phyloP scores from a whole-genome alignment of 2,797 vertebrate species.

The Sebastes umbrosus region DNA sequence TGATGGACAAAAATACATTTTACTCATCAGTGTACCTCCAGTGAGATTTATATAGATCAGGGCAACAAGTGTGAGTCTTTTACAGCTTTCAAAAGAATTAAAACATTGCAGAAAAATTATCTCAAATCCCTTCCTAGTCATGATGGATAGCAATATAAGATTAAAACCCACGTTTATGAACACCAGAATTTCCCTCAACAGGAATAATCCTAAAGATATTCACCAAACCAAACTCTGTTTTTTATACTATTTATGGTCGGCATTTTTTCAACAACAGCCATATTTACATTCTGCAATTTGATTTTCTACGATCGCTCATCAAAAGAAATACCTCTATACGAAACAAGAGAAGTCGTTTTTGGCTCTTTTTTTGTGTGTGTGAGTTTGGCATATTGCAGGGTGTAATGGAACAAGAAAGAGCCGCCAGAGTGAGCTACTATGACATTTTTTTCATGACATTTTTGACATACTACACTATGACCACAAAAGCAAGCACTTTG shows the following conservation, averaged over 20 bases:
- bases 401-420: neutral
- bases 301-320: neutral
- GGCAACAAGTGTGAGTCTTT: no score
- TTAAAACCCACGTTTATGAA: neutral
- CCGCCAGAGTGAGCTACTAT: no score
- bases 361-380: neutral
- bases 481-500: no score
- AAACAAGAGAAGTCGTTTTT: neutral
- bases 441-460: no score
- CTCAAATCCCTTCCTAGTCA: neutral
- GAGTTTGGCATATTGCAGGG: neutral
- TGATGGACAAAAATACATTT: no score
- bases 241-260: neutral
- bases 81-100: no score
- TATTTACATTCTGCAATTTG: neutral
- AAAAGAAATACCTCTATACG: neutral
- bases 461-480: no score
- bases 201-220: neutral
- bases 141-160: neutral
- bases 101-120: neutral
- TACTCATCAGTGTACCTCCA: no score
- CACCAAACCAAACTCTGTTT: neutral
- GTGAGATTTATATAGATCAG: no score
- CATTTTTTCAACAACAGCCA: neutral
- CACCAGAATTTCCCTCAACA: neutral